Conservation (phyloP, 2,113 vertebrate species). For the Grantiella picta region DNA sequence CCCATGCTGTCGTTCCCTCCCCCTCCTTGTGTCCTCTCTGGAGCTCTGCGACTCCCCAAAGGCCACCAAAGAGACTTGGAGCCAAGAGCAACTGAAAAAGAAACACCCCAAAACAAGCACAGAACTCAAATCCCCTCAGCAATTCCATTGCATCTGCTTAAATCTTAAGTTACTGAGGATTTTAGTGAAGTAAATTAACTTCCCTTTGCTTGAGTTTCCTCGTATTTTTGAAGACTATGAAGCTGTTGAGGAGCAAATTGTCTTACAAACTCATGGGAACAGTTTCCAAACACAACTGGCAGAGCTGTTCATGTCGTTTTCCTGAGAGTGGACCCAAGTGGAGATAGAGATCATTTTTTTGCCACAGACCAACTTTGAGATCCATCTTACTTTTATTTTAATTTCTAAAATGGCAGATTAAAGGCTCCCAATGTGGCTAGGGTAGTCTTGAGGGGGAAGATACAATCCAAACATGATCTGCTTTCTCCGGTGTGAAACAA, state of each 20-base stretch:
- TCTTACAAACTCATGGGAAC: not conserved
- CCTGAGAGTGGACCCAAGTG: not conserved
- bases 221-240: not conserved
- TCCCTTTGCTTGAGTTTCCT: not conserved
- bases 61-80: not conserved
- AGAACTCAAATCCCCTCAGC: not conserved
- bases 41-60: not conserved
- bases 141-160: not conserved
- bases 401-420: not conserved
- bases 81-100: not conserved
- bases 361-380: not conserved
- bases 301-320: not conserved
- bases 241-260: not conserved
- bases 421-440: not conserved
- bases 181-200: not conserved
- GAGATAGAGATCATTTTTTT: not conserved
- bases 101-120: not conserved
- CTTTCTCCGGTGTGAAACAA: not conserved
- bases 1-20: not conserved
- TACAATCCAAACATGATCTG: fast-evolving
- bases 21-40: not conserved
- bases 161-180: not conserved
- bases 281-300: not conserved
- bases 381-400: not conserved
- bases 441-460: not conserved